phyloP scores from a whole-genome alignment of 2,888 invertebrate species.

The Cheilosia grossa region DNA sequence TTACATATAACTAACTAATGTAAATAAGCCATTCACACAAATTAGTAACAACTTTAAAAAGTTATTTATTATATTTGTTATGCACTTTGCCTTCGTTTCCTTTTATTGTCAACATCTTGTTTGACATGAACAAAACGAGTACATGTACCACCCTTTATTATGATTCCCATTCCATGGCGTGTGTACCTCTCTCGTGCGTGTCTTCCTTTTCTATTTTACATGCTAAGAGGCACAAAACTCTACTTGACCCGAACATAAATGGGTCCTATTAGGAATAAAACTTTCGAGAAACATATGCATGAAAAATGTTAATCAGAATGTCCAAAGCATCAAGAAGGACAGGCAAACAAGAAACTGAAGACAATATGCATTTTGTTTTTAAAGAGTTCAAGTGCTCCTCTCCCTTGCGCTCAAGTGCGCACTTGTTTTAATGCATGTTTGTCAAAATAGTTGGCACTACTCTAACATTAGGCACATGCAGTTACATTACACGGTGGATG shows the following conservation, averaged over 20 bases:
- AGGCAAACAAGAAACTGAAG: constrained; percentile 1
- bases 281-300: background rate
- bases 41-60: no score
- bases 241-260: constrained; percentile 6
- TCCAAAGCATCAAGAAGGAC: background rate
- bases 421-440: background rate
- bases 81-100: background rate
- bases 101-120: constrained; percentile 1
- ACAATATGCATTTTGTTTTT: background rate
- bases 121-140: background rate
- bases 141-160: background rate
- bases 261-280: background rate
- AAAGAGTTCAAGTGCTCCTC: background rate
- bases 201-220: background rate
- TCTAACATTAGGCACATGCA: background rate
- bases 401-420: background rate
- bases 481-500: background rate
- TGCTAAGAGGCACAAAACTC: background rate
- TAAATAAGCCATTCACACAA: no score
- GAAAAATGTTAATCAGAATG: constrained; percentile 20
- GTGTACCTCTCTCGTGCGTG: background rate
- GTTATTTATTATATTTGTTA: no score
- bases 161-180: background rate
- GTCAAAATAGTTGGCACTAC: constrained; percentile 3
- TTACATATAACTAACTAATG: no score